Evolutionary conservation across 2,113 vertebrate species (phyloP).

Genomic region (Rhodinocichla rosea): DNA sequence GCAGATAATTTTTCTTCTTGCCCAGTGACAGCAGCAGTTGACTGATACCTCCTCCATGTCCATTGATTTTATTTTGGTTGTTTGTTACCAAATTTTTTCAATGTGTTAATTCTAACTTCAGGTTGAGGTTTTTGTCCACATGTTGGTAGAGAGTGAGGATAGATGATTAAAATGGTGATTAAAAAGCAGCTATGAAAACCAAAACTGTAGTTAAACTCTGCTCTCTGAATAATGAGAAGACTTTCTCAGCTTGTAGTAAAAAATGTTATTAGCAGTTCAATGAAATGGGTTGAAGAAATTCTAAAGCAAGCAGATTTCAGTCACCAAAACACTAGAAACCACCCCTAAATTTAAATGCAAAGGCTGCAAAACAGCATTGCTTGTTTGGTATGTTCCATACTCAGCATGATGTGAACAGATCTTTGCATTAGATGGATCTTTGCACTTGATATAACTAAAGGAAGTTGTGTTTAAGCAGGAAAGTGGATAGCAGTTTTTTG

Average conservation of each 20-base stretch:
- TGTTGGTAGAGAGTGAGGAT: not conserved
- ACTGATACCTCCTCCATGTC: not conserved
- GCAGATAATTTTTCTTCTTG: not conserved
- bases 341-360: not conserved
- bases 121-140: not conserved
- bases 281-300: not conserved
- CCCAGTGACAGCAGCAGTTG: not conserved
- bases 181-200: not conserved
- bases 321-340: not conserved
- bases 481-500: not conserved
- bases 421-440: not conserved
- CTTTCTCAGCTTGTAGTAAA: not conserved
- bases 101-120: not conserved
- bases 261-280: not conserved
- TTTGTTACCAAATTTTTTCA: not conserved
- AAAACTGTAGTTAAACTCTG: not conserved
- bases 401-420: not conserved
- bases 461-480: not conserved
- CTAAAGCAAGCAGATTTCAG: not conserved
- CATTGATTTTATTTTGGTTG: not conserved
- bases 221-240: not conserved
- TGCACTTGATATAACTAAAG: not conserved
- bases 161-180: not conserved
- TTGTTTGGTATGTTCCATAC: not conserved
- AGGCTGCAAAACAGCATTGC: not conserved